These are phyloP conservation scores for Fregata magnificens DNA, from an alignment of 2,113 vertebrate genomes.

Conservation along the genomic window DNA sequence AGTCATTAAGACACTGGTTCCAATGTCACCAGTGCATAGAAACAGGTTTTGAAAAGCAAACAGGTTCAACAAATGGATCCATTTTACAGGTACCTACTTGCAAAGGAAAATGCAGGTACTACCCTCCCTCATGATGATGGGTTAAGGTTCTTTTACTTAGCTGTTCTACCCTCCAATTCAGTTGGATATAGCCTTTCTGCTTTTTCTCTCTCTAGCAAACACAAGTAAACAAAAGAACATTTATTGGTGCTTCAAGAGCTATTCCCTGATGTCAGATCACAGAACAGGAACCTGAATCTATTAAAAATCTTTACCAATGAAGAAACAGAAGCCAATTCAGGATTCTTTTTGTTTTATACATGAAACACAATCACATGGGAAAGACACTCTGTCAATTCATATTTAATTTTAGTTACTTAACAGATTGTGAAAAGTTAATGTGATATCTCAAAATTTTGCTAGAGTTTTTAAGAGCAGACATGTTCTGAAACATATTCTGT, in stretches of 20 bases:
- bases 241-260: neutral
- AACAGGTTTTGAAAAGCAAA: neutral
- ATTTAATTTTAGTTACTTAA: neutral
- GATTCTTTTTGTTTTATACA: neutral
- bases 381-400: neutral
- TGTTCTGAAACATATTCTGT: neutral
- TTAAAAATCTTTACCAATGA: conserved; percentile 38
- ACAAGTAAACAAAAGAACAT: conserved; percentile 22
- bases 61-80: neutral
- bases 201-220: neutral
- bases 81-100: neutral
- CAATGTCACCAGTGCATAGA: neutral
- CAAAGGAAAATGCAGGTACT: neutral
- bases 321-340: conserved; percentile 32
- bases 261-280: neutral
- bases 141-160: neutral
- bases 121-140: neutral
- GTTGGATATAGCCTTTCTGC: neutral
- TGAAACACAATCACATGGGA: neutral
- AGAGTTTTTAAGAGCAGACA: neutral
- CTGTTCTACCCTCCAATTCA: neutral
- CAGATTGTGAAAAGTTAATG: neutral
- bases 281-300: conserved; percentile 20
- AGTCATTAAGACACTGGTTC: neutral
- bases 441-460: neutral